Evolutionary conservation across 2,113 vertebrate genomes (phyloP).

Genomic region (Thunnus thynnus): DNA sequence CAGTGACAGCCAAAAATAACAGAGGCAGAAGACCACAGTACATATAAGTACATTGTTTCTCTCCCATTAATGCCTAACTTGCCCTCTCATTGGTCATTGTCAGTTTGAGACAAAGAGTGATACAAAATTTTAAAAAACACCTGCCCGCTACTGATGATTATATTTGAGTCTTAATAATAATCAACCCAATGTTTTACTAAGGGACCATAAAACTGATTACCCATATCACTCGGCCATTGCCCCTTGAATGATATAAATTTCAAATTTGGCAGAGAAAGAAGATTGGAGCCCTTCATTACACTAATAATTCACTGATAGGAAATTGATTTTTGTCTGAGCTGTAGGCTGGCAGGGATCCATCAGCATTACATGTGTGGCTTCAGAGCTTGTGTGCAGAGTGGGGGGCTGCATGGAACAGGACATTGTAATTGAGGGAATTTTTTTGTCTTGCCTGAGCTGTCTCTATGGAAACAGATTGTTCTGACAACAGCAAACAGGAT

Average conservation of each 20-base stretch:
- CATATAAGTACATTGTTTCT: not conserved
- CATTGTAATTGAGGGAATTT: constrained; percentile 23
- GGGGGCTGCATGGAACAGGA: constrained; percentile 13
- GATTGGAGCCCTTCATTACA: constrained; percentile 45
- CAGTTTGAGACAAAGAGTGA: not conserved
- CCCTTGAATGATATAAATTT: constrained; percentile 48
- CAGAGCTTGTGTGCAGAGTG: constrained; percentile 36
- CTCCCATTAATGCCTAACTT: no score
- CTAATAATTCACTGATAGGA: constrained; percentile 62
- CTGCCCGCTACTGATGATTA: not conserved
- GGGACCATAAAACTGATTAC: constrained; percentile 48
- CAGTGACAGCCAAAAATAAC: not conserved
- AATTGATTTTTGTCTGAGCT: constrained; percentile 43
- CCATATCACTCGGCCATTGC: constrained; percentile 30
- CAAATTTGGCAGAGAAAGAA: not conserved
- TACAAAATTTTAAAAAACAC: not conserved
- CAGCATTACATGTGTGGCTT: not conserved
- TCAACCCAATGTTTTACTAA: not conserved
- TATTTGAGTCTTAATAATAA: constrained; percentile 28
- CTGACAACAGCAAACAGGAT: not conserved
- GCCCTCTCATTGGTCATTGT: not conserved
- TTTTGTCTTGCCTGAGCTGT: constrained; percentile 16
- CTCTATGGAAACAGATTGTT: constrained; percentile 55
- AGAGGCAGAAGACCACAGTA: not conserved
- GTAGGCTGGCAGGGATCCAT: constrained; percentile 29